Conservation (phyloP, 2,113 vertebrate species). For the Gobio gobio region DNA sequence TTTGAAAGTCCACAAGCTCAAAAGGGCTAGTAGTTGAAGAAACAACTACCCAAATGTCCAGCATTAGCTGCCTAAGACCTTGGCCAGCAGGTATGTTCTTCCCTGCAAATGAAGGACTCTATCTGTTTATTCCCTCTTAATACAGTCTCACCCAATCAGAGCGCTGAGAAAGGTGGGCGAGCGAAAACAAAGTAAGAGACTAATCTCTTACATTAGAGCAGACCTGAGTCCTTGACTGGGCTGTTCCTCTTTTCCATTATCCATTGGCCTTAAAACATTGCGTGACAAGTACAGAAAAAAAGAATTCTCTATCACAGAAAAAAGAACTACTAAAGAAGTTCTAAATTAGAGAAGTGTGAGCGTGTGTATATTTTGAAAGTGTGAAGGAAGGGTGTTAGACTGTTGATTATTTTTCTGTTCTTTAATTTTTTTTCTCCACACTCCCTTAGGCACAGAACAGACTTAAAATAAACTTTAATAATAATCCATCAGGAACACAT, state of each 20-base stretch:
- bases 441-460: background rate
- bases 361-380: conserved; percentile 53
- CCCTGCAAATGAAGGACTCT: background rate
- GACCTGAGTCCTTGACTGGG: background rate
- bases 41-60: background rate
- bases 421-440: conserved; percentile 7
- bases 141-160: background rate
- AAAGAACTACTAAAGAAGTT: conserved; percentile 1
- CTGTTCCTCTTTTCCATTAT: conserved; percentile 1
- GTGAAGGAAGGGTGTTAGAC: conserved; percentile 28
- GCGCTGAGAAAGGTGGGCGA: background rate
- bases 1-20: background rate
- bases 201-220: conserved; percentile 15
- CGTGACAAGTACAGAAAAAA: background rate
- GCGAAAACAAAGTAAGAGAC: background rate
- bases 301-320: background rate
- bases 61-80: background rate
- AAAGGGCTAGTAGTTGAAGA: background rate
- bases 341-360: conserved; percentile 15
- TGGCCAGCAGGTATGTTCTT: background rate
- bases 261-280: conserved; percentile 7
- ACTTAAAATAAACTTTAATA: conserved; percentile 29
- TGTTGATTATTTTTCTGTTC: conserved; percentile 15
- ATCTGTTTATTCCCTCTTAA: background rate
- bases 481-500: no score